Conservation (phyloP, 1,140 invertebrate genomes). For the Leptopilina clavipes region DNA sequence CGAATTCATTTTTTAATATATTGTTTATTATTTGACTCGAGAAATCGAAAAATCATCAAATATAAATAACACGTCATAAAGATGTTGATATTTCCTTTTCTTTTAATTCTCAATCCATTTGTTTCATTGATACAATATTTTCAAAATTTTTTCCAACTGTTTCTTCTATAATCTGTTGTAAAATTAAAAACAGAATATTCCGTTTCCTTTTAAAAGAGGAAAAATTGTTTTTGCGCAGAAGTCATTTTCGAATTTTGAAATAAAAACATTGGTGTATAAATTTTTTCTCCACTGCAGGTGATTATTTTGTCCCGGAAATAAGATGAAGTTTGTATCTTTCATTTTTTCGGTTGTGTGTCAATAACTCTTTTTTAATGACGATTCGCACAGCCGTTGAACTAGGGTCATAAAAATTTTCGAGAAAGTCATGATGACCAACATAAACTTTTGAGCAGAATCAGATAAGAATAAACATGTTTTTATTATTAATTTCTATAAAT, state of each 20-base stretch:
- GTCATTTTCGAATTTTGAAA: not conserved
- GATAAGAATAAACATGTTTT: not conserved
- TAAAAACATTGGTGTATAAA: too few species aligned
- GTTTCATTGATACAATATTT: too few species aligned
- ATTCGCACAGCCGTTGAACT: not conserved
- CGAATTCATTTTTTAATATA: not conserved
- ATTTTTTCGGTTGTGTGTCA: not conserved
- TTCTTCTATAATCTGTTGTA: too few species aligned
- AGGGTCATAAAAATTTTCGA: not conserved
- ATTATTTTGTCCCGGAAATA: conserved; percentile 4
- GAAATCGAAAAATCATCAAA: not conserved
- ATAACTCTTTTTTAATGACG: conserved; percentile 6
- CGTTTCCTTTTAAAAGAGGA: too few species aligned
- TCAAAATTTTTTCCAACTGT: too few species aligned
- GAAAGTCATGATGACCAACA: not conserved
- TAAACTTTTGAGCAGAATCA: conserved; percentile 1
- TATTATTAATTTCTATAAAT: not conserved
- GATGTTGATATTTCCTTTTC: too few species aligned
- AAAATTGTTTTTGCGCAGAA: too few species aligned
- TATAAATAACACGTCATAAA: too few species aligned
- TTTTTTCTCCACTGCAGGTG: not conserved
- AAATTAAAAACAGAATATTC: too few species aligned
- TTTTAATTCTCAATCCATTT: too few species aligned
- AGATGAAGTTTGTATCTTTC: not conserved
- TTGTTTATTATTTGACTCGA: not conserved